These are phyloP conservation scores for Hafferia zeledoni DNA, from an alignment of 2,797 vertebrate species.

Conservation along the genomic window DNA sequence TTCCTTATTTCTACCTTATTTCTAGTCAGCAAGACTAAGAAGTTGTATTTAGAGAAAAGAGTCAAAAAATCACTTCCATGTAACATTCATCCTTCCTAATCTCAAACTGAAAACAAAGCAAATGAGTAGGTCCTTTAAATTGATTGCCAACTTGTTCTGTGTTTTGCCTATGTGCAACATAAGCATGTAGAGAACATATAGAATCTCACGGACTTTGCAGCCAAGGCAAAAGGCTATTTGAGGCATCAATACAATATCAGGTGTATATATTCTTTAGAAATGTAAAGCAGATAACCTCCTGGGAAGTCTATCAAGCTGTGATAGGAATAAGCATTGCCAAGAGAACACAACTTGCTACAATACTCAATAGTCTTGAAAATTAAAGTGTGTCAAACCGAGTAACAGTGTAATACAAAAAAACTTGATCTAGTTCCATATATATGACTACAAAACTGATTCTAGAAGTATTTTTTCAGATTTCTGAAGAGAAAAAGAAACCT, in stretches of 20 bases:
- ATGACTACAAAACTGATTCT: not conserved
- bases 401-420: fast-evolving
- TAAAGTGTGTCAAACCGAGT: not conserved
- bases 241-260: not conserved
- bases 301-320: not conserved
- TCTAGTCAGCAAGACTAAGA: not conserved
- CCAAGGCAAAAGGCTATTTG: not conserved
- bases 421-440: not conserved
- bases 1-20: not conserved
- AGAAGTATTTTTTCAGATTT: not conserved
- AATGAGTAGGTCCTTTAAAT: not conserved
- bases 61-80: fast-evolving
- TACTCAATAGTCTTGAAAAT: not conserved
- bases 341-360: not conserved
- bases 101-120: not conserved
- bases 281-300: not conserved
- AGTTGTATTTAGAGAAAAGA: not conserved
- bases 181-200: not conserved
- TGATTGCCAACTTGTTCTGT: not conserved
- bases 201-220: not conserved
- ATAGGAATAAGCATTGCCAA: not conserved
- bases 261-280: not conserved
- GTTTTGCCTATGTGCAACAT: not conserved
- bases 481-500: not conserved
- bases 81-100: not conserved